Conservation (phyloP, 2,113 vertebrate species). For the Myocastor coypus region DNA sequence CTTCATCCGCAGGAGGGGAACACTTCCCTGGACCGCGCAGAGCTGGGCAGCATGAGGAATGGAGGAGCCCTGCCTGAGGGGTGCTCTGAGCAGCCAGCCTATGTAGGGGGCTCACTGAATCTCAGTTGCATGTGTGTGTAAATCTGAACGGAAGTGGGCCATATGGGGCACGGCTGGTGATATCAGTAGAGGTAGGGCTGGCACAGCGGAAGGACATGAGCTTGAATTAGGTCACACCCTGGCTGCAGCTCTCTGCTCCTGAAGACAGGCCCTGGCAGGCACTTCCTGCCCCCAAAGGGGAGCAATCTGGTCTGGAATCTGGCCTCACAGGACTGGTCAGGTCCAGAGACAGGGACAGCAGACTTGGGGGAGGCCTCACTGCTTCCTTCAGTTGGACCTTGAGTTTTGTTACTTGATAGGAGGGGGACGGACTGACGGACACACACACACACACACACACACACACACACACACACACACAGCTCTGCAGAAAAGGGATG, state of each 20-base stretch:
- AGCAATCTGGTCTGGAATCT: conserved; percentile 86
- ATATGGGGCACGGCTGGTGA: conserved; percentile 84
- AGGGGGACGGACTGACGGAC: neutral
- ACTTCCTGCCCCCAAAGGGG: conserved; percentile 82
- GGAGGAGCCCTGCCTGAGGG: neutral
- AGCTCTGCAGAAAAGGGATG: neutral
- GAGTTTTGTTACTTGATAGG: neutral
- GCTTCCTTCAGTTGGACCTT: neutral
- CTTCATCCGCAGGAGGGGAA: conserved; percentile 7
- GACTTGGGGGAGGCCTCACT: neutral
- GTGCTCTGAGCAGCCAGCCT: neutral
- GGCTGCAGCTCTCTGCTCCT: conserved; percentile 78
- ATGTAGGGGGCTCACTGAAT: neutral
- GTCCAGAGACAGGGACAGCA: conserved; percentile 67
- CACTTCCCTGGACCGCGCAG: neutral
- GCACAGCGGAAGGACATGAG: conserved; percentile 74
- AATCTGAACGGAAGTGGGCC: conserved; percentile 77
- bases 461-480: neutral
- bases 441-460: neutral
- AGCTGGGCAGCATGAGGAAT: fast-evolving
- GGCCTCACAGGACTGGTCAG: conserved; percentile 70
- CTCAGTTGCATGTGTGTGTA: neutral
- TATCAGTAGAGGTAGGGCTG: conserved; percentile 79
- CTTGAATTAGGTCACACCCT: conserved; percentile 87
- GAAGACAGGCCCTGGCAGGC: conserved; percentile 83